A percentile compares a stretch with the other conserved stretches of the same genome.
Evolutionary conservation across 2,797 vertebrate species (phyloP).

Genomic region (Acanthurus tractus): DNA sequence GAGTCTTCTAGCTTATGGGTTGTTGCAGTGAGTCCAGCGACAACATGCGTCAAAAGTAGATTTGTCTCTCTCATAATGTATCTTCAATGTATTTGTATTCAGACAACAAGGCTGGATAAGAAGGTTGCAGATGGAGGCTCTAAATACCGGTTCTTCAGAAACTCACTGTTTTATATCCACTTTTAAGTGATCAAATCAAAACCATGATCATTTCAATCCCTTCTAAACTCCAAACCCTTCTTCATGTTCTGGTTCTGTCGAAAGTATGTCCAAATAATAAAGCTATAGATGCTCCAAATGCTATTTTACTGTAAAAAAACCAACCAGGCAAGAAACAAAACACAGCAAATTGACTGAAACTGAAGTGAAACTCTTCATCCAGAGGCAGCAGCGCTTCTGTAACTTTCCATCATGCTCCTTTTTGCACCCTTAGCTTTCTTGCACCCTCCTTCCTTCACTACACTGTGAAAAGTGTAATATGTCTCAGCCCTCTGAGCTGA

Average conservation of each 20-base stretch:
- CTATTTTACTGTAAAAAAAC: background rate
- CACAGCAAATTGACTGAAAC: background rate
- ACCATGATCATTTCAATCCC: background rate
- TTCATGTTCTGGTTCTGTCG: background rate
- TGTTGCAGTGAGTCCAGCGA: background rate
- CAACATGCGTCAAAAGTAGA: background rate
- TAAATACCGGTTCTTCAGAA: background rate
- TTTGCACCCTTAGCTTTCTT: constrained; percentile 33
- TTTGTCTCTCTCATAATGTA: background rate
- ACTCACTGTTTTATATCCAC: constrained; percentile 2
- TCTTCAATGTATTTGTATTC: no score
- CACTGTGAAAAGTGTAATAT: constrained; percentile 64
- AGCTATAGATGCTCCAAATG: background rate
- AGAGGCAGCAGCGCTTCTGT: constrained; percentile 25
- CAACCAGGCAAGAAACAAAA: background rate
- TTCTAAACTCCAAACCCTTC: background rate
- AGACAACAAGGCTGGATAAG: background rate
- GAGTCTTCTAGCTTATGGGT: background rate
- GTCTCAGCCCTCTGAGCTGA: constrained; percentile 56
- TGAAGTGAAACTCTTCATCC: constrained; percentile 22
- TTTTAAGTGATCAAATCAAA: constrained; percentile 2
- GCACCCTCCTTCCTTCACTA: constrained; percentile 28
- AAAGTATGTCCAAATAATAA: background rate
- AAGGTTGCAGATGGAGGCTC: background rate
- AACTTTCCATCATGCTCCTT: constrained; percentile 33